Conservation (phyloP, 2,113 vertebrate genomes). For the Tonatia bakeri region DNA sequence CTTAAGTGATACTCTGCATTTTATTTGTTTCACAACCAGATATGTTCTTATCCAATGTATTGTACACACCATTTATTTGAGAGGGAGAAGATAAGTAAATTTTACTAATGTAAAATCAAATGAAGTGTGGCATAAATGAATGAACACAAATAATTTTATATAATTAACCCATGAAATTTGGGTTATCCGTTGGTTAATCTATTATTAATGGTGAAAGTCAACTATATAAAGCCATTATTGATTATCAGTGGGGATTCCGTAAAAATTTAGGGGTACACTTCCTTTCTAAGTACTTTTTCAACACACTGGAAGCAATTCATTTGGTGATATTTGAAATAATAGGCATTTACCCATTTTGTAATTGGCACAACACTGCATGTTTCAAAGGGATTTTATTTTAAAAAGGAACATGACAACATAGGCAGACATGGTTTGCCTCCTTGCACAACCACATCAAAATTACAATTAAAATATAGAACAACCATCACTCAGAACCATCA, state of each 20-base stretch:
- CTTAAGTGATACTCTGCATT: background rate
- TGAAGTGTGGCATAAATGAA: constrained; percentile 25
- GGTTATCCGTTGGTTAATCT: constrained; percentile 2
- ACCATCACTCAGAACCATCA: no score
- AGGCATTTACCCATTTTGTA: constrained; percentile 26
- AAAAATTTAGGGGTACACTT: constrained; percentile 16
- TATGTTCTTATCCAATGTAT: background rate
- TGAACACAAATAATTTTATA: background rate
- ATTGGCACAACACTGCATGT: background rate
- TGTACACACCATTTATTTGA: background rate
- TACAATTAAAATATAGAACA: no score
- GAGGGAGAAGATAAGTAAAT: background rate
- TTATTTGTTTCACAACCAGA: constrained; percentile 9
- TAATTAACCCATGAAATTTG: background rate
- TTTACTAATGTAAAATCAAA: constrained; percentile 14
- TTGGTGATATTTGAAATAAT: constrained; percentile 14
- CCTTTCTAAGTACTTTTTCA: background rate
- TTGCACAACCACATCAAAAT: no score
- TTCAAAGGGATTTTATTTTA: constrained; percentile 56
- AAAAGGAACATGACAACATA: background rate
- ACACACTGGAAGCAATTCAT: background rate
- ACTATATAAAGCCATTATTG: background rate
- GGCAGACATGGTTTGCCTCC: no score
- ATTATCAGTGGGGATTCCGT: background rate
- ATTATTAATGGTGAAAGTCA: background rate